Conservation (phyloP, 1,140 invertebrate genomes). For the Diabrotica virgifera region DNA sequence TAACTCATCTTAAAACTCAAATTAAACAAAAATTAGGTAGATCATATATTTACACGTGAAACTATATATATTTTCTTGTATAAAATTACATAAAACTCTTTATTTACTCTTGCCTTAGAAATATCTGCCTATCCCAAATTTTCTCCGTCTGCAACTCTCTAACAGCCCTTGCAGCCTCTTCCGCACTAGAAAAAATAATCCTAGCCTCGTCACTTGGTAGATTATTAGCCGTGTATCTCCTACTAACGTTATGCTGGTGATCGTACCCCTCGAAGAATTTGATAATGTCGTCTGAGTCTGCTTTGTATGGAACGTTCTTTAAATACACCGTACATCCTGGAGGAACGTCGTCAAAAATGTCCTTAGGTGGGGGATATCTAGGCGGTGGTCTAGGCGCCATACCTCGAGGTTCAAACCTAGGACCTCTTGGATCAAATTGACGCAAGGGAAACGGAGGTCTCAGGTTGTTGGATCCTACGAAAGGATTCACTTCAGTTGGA, state of each 20-base stretch:
- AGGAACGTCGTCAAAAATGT: conserved; percentile 51
- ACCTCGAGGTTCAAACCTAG: conserved; percentile 32
- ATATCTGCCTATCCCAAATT: conserved; percentile 57
- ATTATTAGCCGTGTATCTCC: conserved; percentile 79
- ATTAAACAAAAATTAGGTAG: too few relatives aligned
- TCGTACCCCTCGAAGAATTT: conserved; percentile 79
- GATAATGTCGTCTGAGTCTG: conserved; percentile 82
- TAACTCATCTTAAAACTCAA: too few relatives aligned
- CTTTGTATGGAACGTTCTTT: conserved; percentile 84
- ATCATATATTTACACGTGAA: too few relatives aligned
- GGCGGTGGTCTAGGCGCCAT: conserved; percentile 17
- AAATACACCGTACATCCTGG: conserved; percentile 79
- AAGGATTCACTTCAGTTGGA: not conserved
- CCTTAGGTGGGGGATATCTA: not conserved
- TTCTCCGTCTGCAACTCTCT: conserved; percentile 56
- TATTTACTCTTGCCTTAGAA: conserved; percentile 46
- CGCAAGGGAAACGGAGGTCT: conserved; percentile 21
- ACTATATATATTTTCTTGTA: too few relatives aligned
- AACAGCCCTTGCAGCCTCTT: conserved; percentile 73
- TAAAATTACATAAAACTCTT: too few relatives aligned
- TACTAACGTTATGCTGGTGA: conserved; percentile 70
- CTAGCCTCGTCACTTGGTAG: conserved; percentile 86
- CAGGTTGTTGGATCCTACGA: not conserved
- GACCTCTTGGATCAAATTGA: conserved; percentile 28
- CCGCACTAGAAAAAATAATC: conserved; percentile 72